Base-by-base conservation (phyloP, 2,797 vertebrate species). In the Platalea minor region DNA sequence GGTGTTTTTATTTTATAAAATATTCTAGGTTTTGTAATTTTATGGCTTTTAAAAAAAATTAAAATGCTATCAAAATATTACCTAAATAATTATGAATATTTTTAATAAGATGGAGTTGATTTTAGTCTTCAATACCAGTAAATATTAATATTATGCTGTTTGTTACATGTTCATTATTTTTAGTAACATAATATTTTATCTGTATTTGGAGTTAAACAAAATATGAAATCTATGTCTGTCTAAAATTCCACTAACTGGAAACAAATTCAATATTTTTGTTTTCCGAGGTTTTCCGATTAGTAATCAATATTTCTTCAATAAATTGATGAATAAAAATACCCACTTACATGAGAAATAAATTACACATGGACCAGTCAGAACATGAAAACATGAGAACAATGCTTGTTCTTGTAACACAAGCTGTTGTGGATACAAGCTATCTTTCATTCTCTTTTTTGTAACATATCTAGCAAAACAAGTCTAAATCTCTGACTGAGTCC, bases 1-100 rank as follows among this genome's bases (percentile, higher is more conserved):
- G 2, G 4, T 3, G 1, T 5, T 63, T 63, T 48, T 51, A 2
- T 21, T 64, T 53, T 37, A 29, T 11, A 74, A 43, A 4, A 12
- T 17, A 4, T 31, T 84, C 67, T 15, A 0, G 0, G 2, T 5
- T 18, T 63, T 76, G 1, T 4, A 57, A 54, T 76, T 51, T 70
- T 83, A 63, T 8, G 12, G 9, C 7, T 85, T 63, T 80, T 48
- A 9, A 85, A 70, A 88, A 56, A 56, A 92, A 31, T 10, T 65
- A 78, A 91, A 65, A 17, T 68, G 0, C 0, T 45, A 10, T 35
- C 13, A 85, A 85, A 82, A 69, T 24, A 51, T 85, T 79, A 7
- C 9, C 17, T 51, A 16, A 51, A 17, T 17, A 75, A 13, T 5
- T 23, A 8, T 35, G 35, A 54, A 11, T 0, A 6, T 84, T 77